Conservation (phyloP, 2,888 invertebrate species). For the Cybosia mesomella region DNA sequence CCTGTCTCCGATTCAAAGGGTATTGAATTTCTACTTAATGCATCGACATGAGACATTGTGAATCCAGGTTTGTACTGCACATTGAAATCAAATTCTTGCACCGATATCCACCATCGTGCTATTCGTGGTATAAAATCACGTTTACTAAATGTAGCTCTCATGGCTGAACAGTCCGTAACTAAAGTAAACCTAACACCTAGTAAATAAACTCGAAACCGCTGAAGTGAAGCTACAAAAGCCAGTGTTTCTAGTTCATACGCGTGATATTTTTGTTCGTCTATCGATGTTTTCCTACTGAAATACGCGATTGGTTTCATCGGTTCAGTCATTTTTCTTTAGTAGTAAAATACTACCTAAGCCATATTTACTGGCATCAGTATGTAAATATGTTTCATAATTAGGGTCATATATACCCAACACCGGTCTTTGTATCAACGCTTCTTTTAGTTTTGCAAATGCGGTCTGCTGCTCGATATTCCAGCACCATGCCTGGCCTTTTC, state of each 20-base stretch:
- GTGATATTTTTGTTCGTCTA: constrained; percentile 39
- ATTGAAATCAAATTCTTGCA: constrained; percentile 23
- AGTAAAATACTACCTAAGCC: constrained; percentile 7
- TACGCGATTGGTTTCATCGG: constrained; percentile 15
- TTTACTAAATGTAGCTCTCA: neutral
- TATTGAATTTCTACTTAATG: too few relatives aligned
- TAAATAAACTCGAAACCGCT: constrained; percentile 36
- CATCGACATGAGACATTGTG: too few relatives aligned
- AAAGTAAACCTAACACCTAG: constrained; percentile 36
- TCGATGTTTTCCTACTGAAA: constrained; percentile 38
- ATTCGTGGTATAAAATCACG: neutral
- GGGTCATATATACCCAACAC: neutral
- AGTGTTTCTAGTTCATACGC: constrained; percentile 44
- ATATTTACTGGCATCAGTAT: constrained; percentile 7
- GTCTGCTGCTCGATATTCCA: too few relatives aligned
- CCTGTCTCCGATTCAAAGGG: too few relatives aligned
- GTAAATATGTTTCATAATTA: neutral
- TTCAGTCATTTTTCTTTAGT: neutral
- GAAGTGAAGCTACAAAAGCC: constrained; percentile 35
- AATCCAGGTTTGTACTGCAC: too few relatives aligned
- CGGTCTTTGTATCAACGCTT: too few relatives aligned
- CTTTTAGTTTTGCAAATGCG: too few relatives aligned
- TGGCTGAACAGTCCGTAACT: constrained; percentile 17
- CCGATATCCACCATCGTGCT: neutral
- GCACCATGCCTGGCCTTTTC: too few relatives aligned